Evolutionary conservation across 2,888 invertebrate genomes (phyloP), one percentile per base, ranked within the genome.

Genomic region (Prionchulus punctatus): DNA sequence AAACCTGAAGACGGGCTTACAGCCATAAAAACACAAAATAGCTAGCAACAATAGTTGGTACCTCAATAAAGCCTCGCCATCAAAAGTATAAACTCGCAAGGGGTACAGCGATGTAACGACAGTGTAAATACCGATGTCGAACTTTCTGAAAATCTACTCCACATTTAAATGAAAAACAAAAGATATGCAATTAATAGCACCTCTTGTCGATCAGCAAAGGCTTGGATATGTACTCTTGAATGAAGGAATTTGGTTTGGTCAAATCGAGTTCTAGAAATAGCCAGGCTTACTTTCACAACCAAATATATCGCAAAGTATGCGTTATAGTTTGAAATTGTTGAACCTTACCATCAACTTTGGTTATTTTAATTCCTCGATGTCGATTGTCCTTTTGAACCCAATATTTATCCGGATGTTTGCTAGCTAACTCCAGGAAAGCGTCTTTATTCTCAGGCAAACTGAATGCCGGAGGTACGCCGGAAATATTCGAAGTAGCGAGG

Each of bases 81-180:
- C 84, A 68, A 88, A 87, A 66, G 84, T 82, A 70, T 94, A 96
- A 1, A 85, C 81, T 62, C 91, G 77, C 26, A 96, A 73, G 1
- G 96, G 96, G 72, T 88, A 80, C 1, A 94, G 78, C 0, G 90
- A 92, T 0, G 91, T 92, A 25, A 96, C 75, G 1, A 85, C 82
- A 0, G 86, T 86, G 70, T 96, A 96, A 57, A 96, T 81, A 7
- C 96, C 94, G 71, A 96, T 86, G 74, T 96, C 96, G 73, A 96
- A 96, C 76, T 91, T 92, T 72, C 75, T 75, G 62, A 42, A 70
- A 65, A 55, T 4, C 27, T 25, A 36, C 4, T 49, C 48, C 15
- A 15, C 4, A 50, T 18, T 36, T 36, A 12, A 7, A 7, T 12
- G 36, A 36, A 36, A 36, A 36, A 36, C 12, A 7, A 36, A 36